A percentile compares a stretch with the other conserved stretches of the same genome.
Conservation (phyloP, 2,888 invertebrate genomes). For the Aphrophora alni region DNA sequence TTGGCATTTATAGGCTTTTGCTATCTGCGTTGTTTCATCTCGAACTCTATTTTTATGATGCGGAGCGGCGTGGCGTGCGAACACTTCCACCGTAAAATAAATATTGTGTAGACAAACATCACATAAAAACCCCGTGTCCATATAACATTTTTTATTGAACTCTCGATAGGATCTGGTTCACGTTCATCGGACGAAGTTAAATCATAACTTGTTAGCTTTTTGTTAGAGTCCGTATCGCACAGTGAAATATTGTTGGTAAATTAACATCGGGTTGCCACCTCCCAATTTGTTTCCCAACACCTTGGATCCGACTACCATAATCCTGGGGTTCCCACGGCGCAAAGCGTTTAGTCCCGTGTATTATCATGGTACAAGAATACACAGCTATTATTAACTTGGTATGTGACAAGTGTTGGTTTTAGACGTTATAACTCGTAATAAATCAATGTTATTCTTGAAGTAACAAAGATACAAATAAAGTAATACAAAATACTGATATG, state of each 20-base stretch:
- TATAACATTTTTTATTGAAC: constrained; percentile 29
- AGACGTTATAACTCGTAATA: no score
- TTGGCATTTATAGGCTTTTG: background rate
- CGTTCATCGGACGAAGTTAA: background rate
- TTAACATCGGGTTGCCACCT: background rate
- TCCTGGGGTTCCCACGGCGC: background rate
- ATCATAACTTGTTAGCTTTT: constrained; percentile 22
- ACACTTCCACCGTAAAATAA: constrained; percentile 16
- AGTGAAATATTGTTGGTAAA: background rate
- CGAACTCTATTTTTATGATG: constrained; percentile 6
- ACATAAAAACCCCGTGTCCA: constrained; percentile 23
- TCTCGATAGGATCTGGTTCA: constrained; percentile 23
- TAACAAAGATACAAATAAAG: no score
- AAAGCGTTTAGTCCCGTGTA: no score
- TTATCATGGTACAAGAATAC: no score
- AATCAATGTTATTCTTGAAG: no score
- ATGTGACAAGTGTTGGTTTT: no score
- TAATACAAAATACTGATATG: no score
- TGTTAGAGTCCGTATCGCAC: background rate
- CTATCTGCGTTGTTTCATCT: background rate
- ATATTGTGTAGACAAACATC: constrained; percentile 32
- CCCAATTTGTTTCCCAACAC: constrained; percentile 1
- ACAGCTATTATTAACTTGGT: no score
- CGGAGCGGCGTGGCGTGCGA: background rate
- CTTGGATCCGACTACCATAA: background rate